Base-by-base conservation (phyloP, 2,797 vertebrate genomes). In the Epinephelus awoara region DNA sequence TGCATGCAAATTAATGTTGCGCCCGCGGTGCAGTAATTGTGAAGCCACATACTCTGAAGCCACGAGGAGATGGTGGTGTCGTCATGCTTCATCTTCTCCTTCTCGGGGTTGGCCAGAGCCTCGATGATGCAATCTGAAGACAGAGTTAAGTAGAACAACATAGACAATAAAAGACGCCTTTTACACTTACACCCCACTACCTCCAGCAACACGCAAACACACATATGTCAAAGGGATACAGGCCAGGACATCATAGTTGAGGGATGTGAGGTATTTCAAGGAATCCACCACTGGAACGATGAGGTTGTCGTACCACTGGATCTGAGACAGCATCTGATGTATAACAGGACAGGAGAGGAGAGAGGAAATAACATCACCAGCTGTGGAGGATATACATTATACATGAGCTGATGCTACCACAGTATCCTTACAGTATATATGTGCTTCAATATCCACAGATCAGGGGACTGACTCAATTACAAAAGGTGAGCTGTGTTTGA, bases 21-120 rank as follows among this genome's bases (percentile, higher is more conserved):
- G 29, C 51, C 2, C 12, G 49, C 13, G 19, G 17, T 18, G 17
- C 12, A 27, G 67, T 40, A 38, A 42, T 34, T 9, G 15, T 55
- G 50, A 74, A 77, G 89, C 76, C 71, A 96, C 97, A 92, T 91
- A 99, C 98, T 99, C 87, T 99, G 98, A 83, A 99, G 96, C 98
- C 98, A 99, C 13, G 97, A 97, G 5, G 98, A 99, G 87, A 99
- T 99, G 19, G 98, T 98, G n/a, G 98, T 99, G 92, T 99, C 98
- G 14, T 99, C 98, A 17, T 99, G 98, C 82, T 99, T 99, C 98
- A 99, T 99, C 91, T 97, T 98, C 93, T 99, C 98, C 84, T 99
- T 99, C 91, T 99, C 98, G 0, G 98, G 98, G 93, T 99, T 99
- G 81, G 98, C 98, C 92, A 99, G 91, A 82, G 98, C 98, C 94